Conservation (phyloP, 1,140 invertebrate genomes). For the Papilio glaucus region DNA sequence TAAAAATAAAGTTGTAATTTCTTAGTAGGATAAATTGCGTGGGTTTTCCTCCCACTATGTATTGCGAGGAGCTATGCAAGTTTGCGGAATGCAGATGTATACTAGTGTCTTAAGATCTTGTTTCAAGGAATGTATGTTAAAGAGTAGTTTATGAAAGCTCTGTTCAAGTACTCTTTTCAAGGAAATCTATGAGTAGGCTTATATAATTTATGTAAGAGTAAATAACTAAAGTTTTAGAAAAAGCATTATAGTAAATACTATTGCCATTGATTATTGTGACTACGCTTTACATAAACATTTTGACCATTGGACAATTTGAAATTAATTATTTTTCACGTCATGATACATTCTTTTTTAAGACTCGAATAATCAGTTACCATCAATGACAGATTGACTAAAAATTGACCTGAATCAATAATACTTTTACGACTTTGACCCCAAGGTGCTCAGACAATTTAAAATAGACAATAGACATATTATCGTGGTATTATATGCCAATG, state of each 20-base stretch:
- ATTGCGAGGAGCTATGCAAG: constrained; percentile 7
- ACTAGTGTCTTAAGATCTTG: constrained; percentile 1
- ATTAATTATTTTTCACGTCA: too few species aligned
- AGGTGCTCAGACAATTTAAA: not conserved
- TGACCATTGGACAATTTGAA: too few species aligned
- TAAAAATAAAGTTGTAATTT: not conserved
- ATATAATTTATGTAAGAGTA: too few species aligned
- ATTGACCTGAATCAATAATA: not conserved
- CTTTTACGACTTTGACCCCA: not conserved
- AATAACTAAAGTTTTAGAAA: too few species aligned
- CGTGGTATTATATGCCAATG: not conserved
- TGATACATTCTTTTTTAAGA: not conserved
- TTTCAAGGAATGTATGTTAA: constrained; percentile 1
- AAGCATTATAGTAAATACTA: not conserved
- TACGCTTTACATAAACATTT: too few species aligned
- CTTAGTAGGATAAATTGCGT: not conserved
- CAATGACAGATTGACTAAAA: not conserved
- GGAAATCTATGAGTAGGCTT: too few species aligned
- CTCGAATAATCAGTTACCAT: too few species aligned
- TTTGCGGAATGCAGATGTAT: not conserved
- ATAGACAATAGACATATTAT: not conserved
- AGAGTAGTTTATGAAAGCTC: constrained; percentile 2
- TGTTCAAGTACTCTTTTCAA: too few species aligned
- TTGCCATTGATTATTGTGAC: not conserved
- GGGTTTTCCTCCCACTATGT: constrained; percentile 10